Percentiles rank a stretch among this genome's conserved stretches.
Evolutionary conservation across 2,113 vertebrate genomes (phyloP).

Genomic region (Anhinga anhinga): DNA sequence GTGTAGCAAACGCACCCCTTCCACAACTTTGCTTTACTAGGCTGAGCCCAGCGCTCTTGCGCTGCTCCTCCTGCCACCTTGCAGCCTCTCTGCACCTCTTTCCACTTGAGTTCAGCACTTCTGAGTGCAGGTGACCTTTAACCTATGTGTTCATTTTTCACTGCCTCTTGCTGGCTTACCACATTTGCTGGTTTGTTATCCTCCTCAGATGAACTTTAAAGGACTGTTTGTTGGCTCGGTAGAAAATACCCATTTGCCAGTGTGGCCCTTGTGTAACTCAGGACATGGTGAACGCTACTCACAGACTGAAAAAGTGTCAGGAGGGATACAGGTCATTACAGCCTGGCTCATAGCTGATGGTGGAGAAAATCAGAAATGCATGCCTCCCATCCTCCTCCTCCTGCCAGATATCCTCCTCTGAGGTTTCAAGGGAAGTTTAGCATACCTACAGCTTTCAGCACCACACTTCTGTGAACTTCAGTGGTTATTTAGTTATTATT

Average conservation of each 20-base stretch:
- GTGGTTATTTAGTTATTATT: background rate
- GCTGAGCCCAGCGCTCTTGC: background rate
- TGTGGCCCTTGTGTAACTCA: background rate
- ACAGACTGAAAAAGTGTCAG: background rate
- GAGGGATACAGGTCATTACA: background rate
- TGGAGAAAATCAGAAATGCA: background rate
- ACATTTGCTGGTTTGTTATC: background rate
- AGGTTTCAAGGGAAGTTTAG: background rate
- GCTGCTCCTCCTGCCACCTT: background rate
- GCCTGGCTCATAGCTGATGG: background rate
- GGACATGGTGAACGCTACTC: background rate
- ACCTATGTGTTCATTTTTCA: background rate
- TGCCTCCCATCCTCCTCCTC: background rate
- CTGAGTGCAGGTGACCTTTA: background rate
- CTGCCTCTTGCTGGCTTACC: background rate
- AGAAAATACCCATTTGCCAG: background rate
- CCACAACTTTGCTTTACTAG: background rate
- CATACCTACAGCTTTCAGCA: background rate
- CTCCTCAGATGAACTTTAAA: background rate
- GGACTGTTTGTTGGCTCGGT: background rate
- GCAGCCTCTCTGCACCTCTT: background rate
- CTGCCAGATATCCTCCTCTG: background rate
- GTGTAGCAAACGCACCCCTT: background rate
- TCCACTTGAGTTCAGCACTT: background rate
- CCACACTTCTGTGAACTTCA: fast-evolving